Evolutionary conservation across 2,797 vertebrate species (phyloP).

Genomic region (Psittacula echo): DNA sequence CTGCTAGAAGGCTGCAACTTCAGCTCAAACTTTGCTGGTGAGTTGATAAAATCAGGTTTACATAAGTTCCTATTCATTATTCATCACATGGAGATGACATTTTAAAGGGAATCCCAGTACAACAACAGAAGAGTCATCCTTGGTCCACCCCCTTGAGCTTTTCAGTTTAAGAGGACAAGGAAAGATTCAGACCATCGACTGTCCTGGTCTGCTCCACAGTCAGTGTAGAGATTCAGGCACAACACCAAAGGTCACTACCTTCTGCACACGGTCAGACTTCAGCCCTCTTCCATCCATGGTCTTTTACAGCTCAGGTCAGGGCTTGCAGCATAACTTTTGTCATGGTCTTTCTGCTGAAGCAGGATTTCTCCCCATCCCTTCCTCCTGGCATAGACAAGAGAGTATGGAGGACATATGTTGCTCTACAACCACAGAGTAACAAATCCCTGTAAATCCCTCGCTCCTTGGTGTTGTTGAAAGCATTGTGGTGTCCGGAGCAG

Average conservation of each 20-base stretch:
- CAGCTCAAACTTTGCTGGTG: fast-evolving
- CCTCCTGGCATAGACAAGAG: background rate
- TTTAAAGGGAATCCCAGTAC: background rate
- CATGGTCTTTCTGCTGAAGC: background rate
- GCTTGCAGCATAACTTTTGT: background rate
- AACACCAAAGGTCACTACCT: background rate
- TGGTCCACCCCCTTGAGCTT: background rate
- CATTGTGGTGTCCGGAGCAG: background rate
- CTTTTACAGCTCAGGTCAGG: background rate
- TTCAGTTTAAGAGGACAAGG: background rate
- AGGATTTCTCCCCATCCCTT: background rate
- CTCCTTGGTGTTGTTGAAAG: background rate
- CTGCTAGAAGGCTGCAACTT: background rate
- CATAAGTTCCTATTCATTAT: fast-evolving
- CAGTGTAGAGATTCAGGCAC: background rate
- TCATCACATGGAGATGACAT: fast-evolving
- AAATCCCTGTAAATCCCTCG: background rate
- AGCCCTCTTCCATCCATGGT: background rate
- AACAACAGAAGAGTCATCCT: fast-evolving
- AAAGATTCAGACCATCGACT: background rate
- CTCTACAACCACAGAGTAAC: background rate
- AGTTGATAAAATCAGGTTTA: background rate
- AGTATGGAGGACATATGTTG: background rate
- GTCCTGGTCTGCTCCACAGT: background rate
- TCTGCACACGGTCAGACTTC: background rate